phyloP scores from a whole-genome alignment of 2,888 invertebrate genomes.

The Amorpha juglandis region DNA sequence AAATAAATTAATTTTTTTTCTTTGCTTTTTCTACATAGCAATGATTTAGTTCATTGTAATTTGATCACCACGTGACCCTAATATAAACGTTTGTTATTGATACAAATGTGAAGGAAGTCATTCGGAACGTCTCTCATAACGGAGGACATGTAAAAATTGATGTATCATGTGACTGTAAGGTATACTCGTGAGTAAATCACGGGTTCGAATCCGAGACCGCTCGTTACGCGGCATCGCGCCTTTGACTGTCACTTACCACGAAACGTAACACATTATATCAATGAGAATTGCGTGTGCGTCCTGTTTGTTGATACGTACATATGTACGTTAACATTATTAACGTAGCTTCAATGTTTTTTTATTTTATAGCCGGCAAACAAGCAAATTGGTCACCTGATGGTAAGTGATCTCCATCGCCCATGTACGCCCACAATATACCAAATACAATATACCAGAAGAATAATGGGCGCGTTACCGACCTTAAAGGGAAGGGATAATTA shows the following conservation, averaged over 20 bases:
- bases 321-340: background rate
- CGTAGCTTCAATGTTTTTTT: too few species aligned
- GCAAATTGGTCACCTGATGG: too few species aligned
- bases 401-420: too few species aligned
- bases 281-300: background rate
- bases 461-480: too few species aligned
- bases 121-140: background rate
- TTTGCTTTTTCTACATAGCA: too few species aligned
- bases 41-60: too few species aligned
- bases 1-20: too few species aligned
- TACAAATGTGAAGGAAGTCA: slow-evolving; percentile 13
- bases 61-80: background rate
- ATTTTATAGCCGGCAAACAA: too few species aligned
- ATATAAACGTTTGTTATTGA: slow-evolving; percentile 11
- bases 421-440: too few species aligned
- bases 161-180: slow-evolving; percentile 24
- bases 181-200: slow-evolving; percentile 17
- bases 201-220: slow-evolving; percentile 22
- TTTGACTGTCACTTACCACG: slow-evolving; percentile 14
- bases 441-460: too few species aligned
- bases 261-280: slow-evolving; percentile 9
- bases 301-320: background rate
- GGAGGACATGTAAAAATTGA: slow-evolving; percentile 15
- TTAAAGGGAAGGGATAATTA: too few species aligned
- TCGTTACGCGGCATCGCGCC: slow-evolving; percentile 20